Conservation (phyloP, 2,888 invertebrate genomes). For the Luperina testacea region DNA sequence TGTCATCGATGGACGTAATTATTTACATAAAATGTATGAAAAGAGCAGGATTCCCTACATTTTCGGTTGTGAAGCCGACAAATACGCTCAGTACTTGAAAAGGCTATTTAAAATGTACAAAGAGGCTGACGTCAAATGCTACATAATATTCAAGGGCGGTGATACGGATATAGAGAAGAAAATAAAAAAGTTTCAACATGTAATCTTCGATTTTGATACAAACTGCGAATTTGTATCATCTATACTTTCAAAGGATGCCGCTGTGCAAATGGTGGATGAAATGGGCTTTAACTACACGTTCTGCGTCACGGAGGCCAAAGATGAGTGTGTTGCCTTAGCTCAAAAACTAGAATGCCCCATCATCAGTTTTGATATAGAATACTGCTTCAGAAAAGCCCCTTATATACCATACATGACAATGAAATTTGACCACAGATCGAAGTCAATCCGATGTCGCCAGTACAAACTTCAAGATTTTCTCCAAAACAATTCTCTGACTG, state of each 20-base stretch:
- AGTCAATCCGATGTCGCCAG: slow-evolving; percentile 57
- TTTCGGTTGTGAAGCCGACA: slow-evolving; percentile 72
- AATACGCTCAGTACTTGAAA: slow-evolving; percentile 67
- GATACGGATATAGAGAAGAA: slow-evolving; percentile 56
- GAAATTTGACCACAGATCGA: slow-evolving; percentile 27
- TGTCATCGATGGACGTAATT: slow-evolving; percentile 74
- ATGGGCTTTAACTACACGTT: slow-evolving; percentile 68
- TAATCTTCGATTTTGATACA: slow-evolving; percentile 9
- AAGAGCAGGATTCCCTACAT: slow-evolving; percentile 51
- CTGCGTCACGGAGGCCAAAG: slow-evolving; percentile 68
- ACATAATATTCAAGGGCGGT: slow-evolving; percentile 74
- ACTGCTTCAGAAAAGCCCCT: slow-evolving; percentile 66
- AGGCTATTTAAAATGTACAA: slow-evolving; percentile 66
- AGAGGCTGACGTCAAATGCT: slow-evolving; percentile 71
- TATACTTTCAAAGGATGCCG: slow-evolving; percentile 65
- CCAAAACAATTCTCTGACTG: slow-evolving; percentile 58
- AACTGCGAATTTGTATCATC: slow-evolving; percentile 49
- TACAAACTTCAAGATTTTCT: slow-evolving; percentile 65
- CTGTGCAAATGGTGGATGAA: slow-evolving; percentile 70
- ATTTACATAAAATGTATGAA: slow-evolving; percentile 67
- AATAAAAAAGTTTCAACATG: slow-evolving; percentile 27
- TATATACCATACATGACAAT: slow-evolving; percentile 67
- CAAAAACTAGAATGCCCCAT: slow-evolving; percentile 70
- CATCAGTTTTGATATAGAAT: slow-evolving; percentile 71
- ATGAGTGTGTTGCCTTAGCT: slow-evolving; percentile 73